These are phyloP conservation scores for Lamellibrachia satsuma DNA, from an alignment of 2,888 invertebrate genomes.

Conservation along the genomic window DNA sequence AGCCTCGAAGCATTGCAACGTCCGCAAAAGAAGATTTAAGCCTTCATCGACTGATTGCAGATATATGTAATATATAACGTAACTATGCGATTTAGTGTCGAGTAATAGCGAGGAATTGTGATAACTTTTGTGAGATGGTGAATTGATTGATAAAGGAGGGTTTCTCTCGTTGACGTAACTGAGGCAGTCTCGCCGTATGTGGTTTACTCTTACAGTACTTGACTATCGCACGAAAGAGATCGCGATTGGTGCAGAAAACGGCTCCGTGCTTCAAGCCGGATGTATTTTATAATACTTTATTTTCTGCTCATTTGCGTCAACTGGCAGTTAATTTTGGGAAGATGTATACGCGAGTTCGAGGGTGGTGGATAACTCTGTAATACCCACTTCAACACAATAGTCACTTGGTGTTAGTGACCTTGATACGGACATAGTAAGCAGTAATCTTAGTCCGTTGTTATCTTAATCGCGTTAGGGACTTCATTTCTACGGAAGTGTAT, in stretches of 20 bases:
- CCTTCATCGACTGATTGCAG: not conserved
- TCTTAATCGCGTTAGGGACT: not conserved
- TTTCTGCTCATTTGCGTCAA: not conserved
- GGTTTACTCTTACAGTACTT: too few species aligned
- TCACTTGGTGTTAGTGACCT: not conserved
- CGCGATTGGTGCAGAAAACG: not conserved
- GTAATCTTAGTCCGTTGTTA: not conserved
- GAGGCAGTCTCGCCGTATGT: not conserved
- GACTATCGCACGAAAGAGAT: not conserved
- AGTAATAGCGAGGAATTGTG: not conserved
- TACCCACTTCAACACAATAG: not conserved
- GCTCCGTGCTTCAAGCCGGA: not conserved
- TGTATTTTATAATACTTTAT: not conserved
- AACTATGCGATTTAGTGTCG: not conserved
- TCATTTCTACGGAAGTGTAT: not conserved
- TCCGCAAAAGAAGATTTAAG: not conserved
- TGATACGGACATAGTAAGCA: not conserved
- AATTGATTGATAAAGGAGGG: not conserved
- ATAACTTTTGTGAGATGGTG: not conserved
- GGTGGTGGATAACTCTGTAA: not conserved
- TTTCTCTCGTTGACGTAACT: not conserved
- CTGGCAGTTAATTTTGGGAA: not conserved
- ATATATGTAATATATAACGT: not conserved
- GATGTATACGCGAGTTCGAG: not conserved
- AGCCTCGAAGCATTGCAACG: not conserved